A percentile compares a stretch with the other conserved stretches of the same genome.
Evolutionary conservation across 2,113 vertebrate species (phyloP).

Genomic region (Zootoca vivipara): DNA sequence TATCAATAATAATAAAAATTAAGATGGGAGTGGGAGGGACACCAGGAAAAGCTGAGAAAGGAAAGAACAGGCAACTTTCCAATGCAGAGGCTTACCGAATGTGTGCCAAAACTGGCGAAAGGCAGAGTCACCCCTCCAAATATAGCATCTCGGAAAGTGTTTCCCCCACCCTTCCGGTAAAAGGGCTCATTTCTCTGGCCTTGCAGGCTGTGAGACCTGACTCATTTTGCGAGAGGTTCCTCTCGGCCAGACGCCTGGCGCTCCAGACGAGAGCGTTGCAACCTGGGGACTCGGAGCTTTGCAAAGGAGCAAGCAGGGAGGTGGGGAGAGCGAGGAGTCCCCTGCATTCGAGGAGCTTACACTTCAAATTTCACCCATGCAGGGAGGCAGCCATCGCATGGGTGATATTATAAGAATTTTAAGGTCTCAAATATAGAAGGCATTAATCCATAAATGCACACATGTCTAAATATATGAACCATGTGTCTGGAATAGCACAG

Average conservation of each 20-base stretch:
- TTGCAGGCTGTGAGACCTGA: conserved; percentile 53
- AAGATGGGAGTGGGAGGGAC: too few relatives aligned
- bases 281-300: not conserved
- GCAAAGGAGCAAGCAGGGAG: not conserved
- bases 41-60: not conserved
- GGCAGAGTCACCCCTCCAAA: not conserved
- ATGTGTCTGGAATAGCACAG: too few relatives aligned
- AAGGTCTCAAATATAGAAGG: too few relatives aligned
- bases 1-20: too few relatives aligned
- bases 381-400: too few relatives aligned
- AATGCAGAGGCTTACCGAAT: not conserved
- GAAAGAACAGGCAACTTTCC: not conserved
- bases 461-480: too few relatives aligned
- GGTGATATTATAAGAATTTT: too few relatives aligned
- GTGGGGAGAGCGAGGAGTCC: not conserved
- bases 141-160: not conserved
- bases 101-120: not conserved
- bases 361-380: not conserved
- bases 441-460: too few relatives aligned
- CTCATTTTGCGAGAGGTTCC: not conserved
- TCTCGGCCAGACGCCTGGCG: not conserved
- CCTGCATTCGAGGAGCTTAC: not conserved
- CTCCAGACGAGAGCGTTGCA: conserved; percentile 17
- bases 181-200: conserved; percentile 55
- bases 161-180: conserved; percentile 29